Evolutionary conservation across 2,888 invertebrate species (phyloP).

Genomic region (Panzeria rudis): DNA sequence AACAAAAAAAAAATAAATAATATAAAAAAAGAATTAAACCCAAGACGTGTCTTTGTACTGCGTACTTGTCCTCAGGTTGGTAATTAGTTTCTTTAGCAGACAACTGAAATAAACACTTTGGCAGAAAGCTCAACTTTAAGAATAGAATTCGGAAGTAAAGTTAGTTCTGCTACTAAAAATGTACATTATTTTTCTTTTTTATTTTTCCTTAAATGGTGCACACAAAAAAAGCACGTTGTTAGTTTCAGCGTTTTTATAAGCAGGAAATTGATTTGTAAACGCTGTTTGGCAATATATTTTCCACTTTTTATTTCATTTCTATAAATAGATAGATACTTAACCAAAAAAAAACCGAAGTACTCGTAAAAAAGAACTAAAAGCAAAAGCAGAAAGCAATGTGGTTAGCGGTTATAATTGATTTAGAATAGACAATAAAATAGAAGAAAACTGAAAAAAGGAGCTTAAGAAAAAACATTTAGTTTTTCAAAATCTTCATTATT

Average conservation of each 20-base stretch:
- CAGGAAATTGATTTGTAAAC: constrained; percentile 71
- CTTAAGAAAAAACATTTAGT: neutral
- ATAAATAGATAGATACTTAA: constrained; percentile 35
- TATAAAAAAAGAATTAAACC: constrained; percentile 1
- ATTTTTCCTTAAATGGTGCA: constrained; percentile 57
- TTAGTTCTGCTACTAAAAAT: constrained; percentile 21
- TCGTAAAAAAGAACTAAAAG: neutral
- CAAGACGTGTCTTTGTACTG: constrained; percentile 23
- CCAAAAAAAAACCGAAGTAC: neutral
- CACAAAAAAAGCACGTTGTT: constrained; percentile 28
- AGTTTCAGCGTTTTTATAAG: constrained; percentile 20
- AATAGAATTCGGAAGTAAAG: constrained; percentile 70
- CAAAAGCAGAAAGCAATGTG: constrained; percentile 57
- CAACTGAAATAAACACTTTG: constrained; percentile 3
- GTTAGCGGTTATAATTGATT: constrained; percentile 61
- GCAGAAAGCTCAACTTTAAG: constrained; percentile 16
- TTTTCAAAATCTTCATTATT: constrained; percentile 30
- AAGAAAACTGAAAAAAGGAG: neutral
- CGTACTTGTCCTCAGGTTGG: constrained; percentile 50
- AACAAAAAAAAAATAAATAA: constrained; percentile 13
- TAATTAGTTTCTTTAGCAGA: constrained; percentile 44
- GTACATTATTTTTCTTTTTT: constrained; percentile 22
- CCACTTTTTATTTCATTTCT: constrained; percentile 63
- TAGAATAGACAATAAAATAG: constrained; percentile 31
- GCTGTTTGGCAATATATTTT: constrained; percentile 46